Evolutionary conservation across 2,113 vertebrate genomes (phyloP), one percentile per base, ranked within the genome.

Genomic region (Epinephelus cyanopodus): DNA sequence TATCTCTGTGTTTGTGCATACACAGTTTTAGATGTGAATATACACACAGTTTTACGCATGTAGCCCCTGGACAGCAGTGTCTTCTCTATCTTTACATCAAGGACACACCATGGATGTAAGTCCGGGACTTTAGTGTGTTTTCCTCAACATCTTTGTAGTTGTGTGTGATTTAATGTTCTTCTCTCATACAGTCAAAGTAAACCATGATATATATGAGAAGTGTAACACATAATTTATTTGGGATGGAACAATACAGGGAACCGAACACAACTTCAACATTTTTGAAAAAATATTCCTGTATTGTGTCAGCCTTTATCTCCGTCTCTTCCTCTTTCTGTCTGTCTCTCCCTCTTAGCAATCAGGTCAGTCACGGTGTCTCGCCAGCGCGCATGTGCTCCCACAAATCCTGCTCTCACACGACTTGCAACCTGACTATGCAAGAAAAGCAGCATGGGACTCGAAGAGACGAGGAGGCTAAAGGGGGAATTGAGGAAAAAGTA

Each of bases 371-470:
- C 47, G 2, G 77, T 37, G 66, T 87, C 81, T 83, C 54, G 47
- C 68, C 72, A 83, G 37, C 52, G n/a, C 77, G 56, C 82, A 74
- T 77, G 86, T 88, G 81, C 81, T 77, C 47, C 60, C 64, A 17
- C 87, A 89, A 86, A 89, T 90, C 85, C 79, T 78, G 60, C 62
- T 84, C 74, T 88, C 83, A 86, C 87, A 85, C 33, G 67, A 89
- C 83, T 76, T 71, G 79, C 81, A 91, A 87, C 85, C 79, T 86
- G 89, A 91, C 91, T 82, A 80, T 60, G 66, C 84, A 87, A 73
- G 77, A 82, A 77, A 73, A 78, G 77, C 83, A 74, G 48, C 73
- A 60, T 64, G 70, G 68, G 83, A 81, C 57, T 86, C 6, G 0
- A 42, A 62, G 63, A 71, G 73, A 65, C 7, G 6, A 64, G 18